Percentiles rank a stretch among this genome's conserved stretches.
Conservation (phyloP, 2,888 invertebrate species). For the Spodoptera exigua region DNA sequence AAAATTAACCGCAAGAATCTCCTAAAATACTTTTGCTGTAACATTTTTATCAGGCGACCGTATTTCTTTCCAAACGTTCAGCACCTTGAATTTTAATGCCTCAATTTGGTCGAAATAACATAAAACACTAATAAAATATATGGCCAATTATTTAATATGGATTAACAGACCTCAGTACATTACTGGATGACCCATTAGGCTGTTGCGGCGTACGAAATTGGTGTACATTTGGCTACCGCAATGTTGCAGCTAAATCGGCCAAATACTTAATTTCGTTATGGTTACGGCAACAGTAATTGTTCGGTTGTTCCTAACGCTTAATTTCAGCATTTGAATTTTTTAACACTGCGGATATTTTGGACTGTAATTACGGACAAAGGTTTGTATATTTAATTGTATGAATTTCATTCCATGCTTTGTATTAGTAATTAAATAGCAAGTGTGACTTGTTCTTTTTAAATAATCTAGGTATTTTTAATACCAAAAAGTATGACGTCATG, state of each 20-base stretch:
- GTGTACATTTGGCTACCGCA: constrained; percentile 57
- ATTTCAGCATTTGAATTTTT: constrained; percentile 51
- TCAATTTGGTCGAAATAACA: constrained; percentile 25
- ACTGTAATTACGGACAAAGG: constrained; percentile 15
- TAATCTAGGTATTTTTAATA: too few species aligned
- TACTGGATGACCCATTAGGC: constrained; percentile 59
- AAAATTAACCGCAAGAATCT: constrained; percentile 2
- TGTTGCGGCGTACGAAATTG: constrained; percentile 57
- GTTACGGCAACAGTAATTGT: constrained; percentile 55
- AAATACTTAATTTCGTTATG: constrained; percentile 63
- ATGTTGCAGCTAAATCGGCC: constrained; percentile 58
- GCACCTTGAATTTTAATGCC: constrained; percentile 8
- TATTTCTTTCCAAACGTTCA: constrained; percentile 1
- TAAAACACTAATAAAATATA: constrained; percentile 45
- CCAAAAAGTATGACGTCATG: too few species aligned
- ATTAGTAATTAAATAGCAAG: background rate
- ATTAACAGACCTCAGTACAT: constrained; percentile 61
- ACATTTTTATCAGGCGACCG: constrained; percentile 47
- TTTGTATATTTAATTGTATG: constrained; percentile 36
- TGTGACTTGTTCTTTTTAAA: background rate
- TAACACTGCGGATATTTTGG: constrained; percentile 29
- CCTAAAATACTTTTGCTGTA: constrained; percentile 19
- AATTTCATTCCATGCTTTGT: background rate
- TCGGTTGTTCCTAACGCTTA: constrained; percentile 39
- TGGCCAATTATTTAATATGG: constrained; percentile 66